phyloP scores from a whole-genome alignment of 2,113 vertebrate species.

The Poecile atricapillus region DNA sequence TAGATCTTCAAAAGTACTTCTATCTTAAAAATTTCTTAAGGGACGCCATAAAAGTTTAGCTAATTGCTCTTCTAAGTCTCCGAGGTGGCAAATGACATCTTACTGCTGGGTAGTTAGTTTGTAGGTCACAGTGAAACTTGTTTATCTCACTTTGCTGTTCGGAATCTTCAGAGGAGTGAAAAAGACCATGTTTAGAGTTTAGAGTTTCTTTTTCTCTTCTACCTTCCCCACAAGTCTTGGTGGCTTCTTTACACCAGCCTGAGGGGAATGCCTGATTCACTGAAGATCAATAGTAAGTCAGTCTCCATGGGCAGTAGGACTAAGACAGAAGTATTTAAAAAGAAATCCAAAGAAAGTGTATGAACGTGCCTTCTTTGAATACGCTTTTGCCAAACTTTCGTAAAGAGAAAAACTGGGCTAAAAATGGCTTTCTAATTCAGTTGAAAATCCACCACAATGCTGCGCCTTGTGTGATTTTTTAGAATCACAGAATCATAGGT shows the following conservation, averaged over 20 bases:
- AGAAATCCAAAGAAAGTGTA: neutral
- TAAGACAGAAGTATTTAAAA: neutral
- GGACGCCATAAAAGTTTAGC: neutral
- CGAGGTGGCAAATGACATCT: neutral
- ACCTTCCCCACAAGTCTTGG: neutral
- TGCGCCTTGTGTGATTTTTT: neutral
- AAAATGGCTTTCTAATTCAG: neutral
- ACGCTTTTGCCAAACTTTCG: neutral
- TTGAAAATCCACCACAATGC: neutral
- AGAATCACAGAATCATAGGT: neutral
- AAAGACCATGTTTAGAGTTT: neutral
- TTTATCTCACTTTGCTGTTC: neutral
- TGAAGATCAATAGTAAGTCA: neutral
- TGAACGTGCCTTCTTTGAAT: fast-evolving
- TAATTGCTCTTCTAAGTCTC: neutral
- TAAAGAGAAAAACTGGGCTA: neutral
- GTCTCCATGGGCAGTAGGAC: neutral
- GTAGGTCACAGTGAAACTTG: neutral
- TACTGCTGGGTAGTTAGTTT: neutral
- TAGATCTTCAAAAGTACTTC: neutral
- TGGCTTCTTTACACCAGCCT: neutral
- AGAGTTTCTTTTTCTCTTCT: neutral
- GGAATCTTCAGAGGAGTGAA: neutral
- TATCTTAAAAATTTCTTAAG: neutral
- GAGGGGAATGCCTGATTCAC: neutral